Evolutionary conservation across 2,113 vertebrate species (phyloP), one percentile per base, ranked within the genome.

Genomic region (Hucho hucho): DNA sequence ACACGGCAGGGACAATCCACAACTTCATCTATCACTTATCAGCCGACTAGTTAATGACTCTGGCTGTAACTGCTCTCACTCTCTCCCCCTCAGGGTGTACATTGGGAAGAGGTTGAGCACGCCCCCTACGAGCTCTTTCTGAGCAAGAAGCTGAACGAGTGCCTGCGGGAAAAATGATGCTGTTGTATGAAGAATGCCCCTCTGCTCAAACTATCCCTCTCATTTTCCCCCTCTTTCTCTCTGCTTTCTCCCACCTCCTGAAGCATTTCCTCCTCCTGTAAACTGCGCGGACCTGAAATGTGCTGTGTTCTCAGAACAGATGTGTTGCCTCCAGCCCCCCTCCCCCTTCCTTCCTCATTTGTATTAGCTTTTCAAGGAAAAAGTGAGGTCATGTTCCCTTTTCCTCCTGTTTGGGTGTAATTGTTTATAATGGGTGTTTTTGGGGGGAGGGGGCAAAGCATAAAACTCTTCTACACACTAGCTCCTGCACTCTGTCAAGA

Each of bases 91-190:
- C 93, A 98, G 97, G 81, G 97, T 99, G 87, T 99, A 97, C 90
- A 99, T 99, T 20, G 97, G 97, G 26, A 98, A 98, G 86, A 95
- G 95, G 88, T 90, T 98, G 94, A 97, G 95, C 86, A 94, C 95
- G 13, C 94, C 97, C 14, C 95, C 97, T 32, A 89, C 97, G 88
- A 97, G 95, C 92, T 96, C 95, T 70, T 98, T 98, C 47, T 99
- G 93, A 98, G 75, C 71, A 85, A 11, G 37, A 80, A 81, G 47
- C 75, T 64, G 86, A 83, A 80, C 89, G 91, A 94, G 90, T 91
- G 85, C 90, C 92, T 93, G 92, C 92, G 91, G 84, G 84, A 89
- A 83, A 65, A 79, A 89, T 81, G 89, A 94, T 90, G 92, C 91
- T 90, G 90, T 90, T 84, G 91, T 91, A 88, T 91, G 87, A 93